Evolutionary conservation across 2,888 invertebrate species (phyloP), one percentile per base, ranked within the genome.

Genomic region (Pimpla rufipes): DNA sequence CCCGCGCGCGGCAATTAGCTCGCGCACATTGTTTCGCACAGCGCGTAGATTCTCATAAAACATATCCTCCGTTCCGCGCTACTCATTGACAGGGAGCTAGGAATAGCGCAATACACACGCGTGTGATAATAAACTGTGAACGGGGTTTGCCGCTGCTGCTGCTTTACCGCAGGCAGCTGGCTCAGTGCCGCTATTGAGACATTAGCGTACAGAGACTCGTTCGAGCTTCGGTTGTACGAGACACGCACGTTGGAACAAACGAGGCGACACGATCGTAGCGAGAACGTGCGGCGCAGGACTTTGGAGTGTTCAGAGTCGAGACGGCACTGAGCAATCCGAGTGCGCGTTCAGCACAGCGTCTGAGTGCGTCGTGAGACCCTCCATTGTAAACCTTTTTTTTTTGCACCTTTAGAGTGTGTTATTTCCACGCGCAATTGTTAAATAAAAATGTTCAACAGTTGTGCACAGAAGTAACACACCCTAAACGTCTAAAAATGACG

Each of bases 21-120:
- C n/a, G 23, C 42, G n/a, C 45, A 42, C 70, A 64, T 79, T 75
- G 64, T 71, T 64, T 59, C 57, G 11, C 45, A 10, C 45, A 64
- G 16, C 55, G 47, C 76, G 55, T 40, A 40, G 2, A 66, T 81
- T 77, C 67, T 40, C 77, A 81, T 52, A 29, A 29, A 71, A 71
- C 57, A 50, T 37, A 13, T 45, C 35, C 13, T 67, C 40, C 29
- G 10, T 37, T 16, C 1, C 40, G 37, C 35, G 8, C 62, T 62
- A 40, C 40, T 37, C 16, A 62, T 62, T 37, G 62, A 62, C 35
- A 23, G 18, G 16, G 18, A 62, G 37, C 62, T 62, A 40, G 35
- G 16, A 13, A 62, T 29, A 57, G 13, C 23, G 18, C 7, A 16
- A 57, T 29, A 6, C 57, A 57, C n/a, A 13, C 4, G 57, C 29